Percentiles rank a stretch among this genome's conserved stretches.
Conservation (phyloP, 2,113 vertebrate genomes). For the Hippocampus comes region DNA sequence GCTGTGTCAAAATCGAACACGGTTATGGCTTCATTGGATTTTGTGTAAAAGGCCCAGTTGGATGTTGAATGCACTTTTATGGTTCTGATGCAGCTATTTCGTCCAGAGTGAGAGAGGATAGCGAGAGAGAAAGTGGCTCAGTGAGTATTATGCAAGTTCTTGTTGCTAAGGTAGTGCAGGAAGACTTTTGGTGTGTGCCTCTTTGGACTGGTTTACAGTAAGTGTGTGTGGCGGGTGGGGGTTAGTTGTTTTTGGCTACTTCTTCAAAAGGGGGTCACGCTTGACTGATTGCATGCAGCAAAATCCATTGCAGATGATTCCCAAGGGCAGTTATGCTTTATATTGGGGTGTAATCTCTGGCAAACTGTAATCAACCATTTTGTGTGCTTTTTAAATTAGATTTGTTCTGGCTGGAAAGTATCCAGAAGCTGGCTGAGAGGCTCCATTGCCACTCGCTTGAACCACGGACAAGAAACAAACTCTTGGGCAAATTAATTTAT, state of each 20-base stretch:
- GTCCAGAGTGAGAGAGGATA: no score
- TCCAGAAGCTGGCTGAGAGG: constrained; percentile 7
- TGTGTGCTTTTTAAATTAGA: constrained; percentile 23
- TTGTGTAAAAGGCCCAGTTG: background rate
- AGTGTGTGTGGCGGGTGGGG: background rate
- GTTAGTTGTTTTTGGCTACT: background rate
- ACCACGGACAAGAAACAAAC: constrained; percentile 11
- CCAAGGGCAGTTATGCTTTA: constrained; percentile 32
- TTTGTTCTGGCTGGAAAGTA: constrained; percentile 30
- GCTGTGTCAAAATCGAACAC: background rate
- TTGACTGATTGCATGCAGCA: constrained; percentile 32
- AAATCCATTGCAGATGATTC: constrained; percentile 44
- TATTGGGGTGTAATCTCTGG: constrained; percentile 19
- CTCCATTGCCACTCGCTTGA: constrained; percentile 9
- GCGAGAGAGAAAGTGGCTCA: background rate
- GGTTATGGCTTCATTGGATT: background rate
- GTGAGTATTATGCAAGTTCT: background rate
- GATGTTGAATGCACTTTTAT: background rate
- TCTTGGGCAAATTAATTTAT: constrained; percentile 17
- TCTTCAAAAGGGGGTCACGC: constrained; percentile 1
- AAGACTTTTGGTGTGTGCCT: background rate
- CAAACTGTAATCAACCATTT: constrained; percentile 39
- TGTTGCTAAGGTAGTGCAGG: background rate
- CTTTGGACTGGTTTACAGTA: background rate
- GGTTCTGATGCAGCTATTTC: background rate